Evolutionary conservation across 23 tunicate genomes (phyloP).

Genomic region (Oikopleura vanhoeffeni): DNA sequence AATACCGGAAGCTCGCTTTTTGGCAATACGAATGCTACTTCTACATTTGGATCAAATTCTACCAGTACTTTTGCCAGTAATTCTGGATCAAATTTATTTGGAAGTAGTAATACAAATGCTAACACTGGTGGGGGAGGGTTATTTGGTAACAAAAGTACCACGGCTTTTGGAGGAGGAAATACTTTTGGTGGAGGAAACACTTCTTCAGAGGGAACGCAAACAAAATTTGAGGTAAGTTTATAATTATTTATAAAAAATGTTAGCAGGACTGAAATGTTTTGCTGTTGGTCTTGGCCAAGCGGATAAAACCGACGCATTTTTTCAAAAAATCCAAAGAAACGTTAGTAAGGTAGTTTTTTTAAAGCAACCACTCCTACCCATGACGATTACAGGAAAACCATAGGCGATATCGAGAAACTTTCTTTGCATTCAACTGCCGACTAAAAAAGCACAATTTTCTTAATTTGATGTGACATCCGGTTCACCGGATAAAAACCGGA

Average conservation of each 20-base stretch:
- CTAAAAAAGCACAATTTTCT: no score
- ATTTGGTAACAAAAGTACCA: not conserved
- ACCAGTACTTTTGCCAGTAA: not conserved
- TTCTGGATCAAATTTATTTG: not conserved
- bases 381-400: no score
- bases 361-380: no score
- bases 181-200: not conserved
- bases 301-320: no score
- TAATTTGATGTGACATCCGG: no score
- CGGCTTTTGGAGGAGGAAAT: not conserved
- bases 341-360: no score
- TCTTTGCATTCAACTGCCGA: no score
- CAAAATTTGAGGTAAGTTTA: conserved; percentile 12
- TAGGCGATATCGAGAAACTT: no score
- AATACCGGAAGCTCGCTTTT: not conserved
- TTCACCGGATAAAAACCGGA: no score
- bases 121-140: not conserved
- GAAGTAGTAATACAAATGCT: not conserved
- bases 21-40: not conserved
- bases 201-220: not conserved
- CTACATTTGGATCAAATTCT: not conserved
- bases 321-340: no score
- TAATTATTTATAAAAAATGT: not conserved
- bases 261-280: no score
- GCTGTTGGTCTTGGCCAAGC: no score